Percentiles rank a stretch among this genome's conserved stretches.
phyloP scores from a whole-genome alignment of 2,888 invertebrate genomes.

The Hermaeophaga mercurialis region DNA sequence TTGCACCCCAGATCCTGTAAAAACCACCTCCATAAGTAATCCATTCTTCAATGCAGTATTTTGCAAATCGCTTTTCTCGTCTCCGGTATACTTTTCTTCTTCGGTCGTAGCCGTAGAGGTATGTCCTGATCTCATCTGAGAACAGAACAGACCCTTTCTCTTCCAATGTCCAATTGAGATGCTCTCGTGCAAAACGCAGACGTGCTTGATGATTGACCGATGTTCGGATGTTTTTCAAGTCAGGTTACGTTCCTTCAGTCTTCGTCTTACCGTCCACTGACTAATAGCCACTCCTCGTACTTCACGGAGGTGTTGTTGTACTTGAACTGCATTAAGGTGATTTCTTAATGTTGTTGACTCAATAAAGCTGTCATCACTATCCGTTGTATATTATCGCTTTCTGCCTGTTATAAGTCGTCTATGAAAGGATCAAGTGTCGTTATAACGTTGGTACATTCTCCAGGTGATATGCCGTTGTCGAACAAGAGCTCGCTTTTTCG shows the following conservation, averaged over 20 bases:
- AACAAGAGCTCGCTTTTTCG: not conserved
- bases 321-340: slow-evolving; percentile 17
- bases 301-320: slow-evolving; percentile 30
- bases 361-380: slow-evolving; percentile 7
- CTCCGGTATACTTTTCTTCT: slow-evolving; percentile 36
- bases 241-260: slow-evolving; percentile 36
- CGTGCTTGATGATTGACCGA: slow-evolving; percentile 38
- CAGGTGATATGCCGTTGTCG: not conserved
- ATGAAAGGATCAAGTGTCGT: not conserved
- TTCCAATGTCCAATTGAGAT: slow-evolving; percentile 38
- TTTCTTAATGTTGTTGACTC: slow-evolving; percentile 35
- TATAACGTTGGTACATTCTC: not conserved
- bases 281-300: slow-evolving; percentile 7
- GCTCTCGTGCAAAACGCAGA: slow-evolving; percentile 36
- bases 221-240: slow-evolving; percentile 30
- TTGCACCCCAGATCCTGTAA: slow-evolving; percentile 15
- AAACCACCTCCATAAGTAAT: slow-evolving; percentile 13
- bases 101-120: slow-evolving; percentile 36
- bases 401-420: not conserved
- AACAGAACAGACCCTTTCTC: slow-evolving; percentile 34
- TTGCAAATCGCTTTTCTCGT: slow-evolving; percentile 12
- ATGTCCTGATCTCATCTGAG: slow-evolving; percentile 39
- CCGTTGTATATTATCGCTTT: not conserved
- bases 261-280: slow-evolving; percentile 30
- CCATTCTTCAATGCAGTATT: slow-evolving; percentile 9